A percentile compares a stretch with the other conserved stretches of the same genome.
Evolutionary conservation across 2,113 vertebrate genomes (phyloP).

Genomic region (Psammodynastes pulverulentus): DNA sequence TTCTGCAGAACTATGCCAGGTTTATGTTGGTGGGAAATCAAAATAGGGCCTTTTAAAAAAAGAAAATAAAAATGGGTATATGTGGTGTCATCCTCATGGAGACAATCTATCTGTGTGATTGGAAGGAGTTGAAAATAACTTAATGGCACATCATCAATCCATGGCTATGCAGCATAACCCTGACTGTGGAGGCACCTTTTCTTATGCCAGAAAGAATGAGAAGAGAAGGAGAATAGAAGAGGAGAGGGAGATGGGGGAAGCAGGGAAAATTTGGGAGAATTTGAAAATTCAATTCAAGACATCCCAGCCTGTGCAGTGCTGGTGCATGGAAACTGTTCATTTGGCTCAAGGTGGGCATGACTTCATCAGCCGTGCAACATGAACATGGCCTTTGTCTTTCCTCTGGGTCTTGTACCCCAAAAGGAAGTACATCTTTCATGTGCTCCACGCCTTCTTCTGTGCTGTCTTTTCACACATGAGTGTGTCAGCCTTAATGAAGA

Average conservation of each 20-base stretch:
- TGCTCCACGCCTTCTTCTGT: not conserved
- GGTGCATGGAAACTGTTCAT: not conserved
- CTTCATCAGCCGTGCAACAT: not conserved
- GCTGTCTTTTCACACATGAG: not conserved
- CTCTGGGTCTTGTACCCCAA: not conserved
- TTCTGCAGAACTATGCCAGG: not conserved
- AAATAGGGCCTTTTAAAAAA: not conserved
- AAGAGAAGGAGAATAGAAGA: not conserved
- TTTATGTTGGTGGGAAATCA: not conserved
- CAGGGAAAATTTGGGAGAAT: not conserved
- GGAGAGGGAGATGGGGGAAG: not conserved
- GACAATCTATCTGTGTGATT: not conserved
- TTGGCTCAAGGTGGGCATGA: not conserved
- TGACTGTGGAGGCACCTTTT: not conserved
- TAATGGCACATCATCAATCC: not conserved
- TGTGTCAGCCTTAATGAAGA: not conserved
- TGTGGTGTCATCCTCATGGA: not conserved
- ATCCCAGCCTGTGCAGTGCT: not conserved
- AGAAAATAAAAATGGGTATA: not conserved
- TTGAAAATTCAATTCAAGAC: not conserved
- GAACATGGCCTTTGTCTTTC: not conserved
- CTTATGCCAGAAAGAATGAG: not conserved
- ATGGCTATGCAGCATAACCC: not conserved
- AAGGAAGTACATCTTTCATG: not conserved
- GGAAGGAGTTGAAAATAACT: not conserved